Base-by-base conservation (phyloP, 2,797 vertebrate species). In the Diceros bicornis region DNA sequence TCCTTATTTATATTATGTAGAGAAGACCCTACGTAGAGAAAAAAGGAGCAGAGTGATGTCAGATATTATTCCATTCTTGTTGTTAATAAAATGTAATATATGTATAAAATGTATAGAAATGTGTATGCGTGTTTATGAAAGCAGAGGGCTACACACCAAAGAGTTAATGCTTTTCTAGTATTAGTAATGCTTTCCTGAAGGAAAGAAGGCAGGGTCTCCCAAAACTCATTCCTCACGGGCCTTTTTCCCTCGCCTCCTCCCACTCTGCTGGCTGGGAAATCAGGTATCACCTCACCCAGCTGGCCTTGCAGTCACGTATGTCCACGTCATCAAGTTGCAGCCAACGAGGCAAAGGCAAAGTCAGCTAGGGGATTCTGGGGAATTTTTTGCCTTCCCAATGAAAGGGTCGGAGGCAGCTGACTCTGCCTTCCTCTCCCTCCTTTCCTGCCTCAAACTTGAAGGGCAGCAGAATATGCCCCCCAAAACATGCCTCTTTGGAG, bases 271-370 rank as follows among this genome's bases (percentile, higher is more conserved):
- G 29, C 32, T 85, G 21, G 13, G 61, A 55, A 68, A 27, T 20
- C 75, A 23, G 6, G 10, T 12, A 18, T 4, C 25, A 12, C 47
- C 25, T 13, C 29, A 27, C 50, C n/a, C 68, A 7, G 34, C 27
- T 14, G 14, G 41, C 7, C 50, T 57, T 44, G 4, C 21, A 3
- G 7, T 3, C 14, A 3, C 4, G 14, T 14, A 17, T 1, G 12
- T 9, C 3, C 23, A 2, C 4, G 6, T 7, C 12, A 23, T 34
- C 61, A 88, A 14, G 32, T 21, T 68, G 69, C 6, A 41, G 55
- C 20, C 71, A 89, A 1, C 4, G 13, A 50, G 11, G 18, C 25
- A 34, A 68, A 89, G 32, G 34, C 37, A 25, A 52, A 6, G 17
- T 61, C 47, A 16, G 32, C 23, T 34, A 14, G 12, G 47, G 7